phyloP scores from a whole-genome alignment of 2,888 invertebrate genomes.

The Orchesellides sinensis region DNA sequence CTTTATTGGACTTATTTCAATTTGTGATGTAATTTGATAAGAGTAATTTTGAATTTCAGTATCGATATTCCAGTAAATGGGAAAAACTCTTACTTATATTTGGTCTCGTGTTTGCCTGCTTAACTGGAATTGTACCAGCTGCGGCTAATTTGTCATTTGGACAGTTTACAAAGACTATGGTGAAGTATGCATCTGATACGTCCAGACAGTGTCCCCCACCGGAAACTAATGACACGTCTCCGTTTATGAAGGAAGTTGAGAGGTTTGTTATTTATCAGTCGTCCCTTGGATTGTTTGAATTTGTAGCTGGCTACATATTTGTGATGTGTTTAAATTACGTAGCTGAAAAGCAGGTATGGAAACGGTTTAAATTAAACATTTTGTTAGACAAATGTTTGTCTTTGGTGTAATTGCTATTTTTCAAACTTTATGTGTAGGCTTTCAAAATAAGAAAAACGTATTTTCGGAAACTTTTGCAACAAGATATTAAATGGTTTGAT shows the following conservation, averaged over 20 bases:
- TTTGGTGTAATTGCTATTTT: not conserved
- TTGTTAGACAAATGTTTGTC: too few species aligned
- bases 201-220: conserved; percentile 59
- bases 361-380: not conserved
- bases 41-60: conserved; percentile 41
- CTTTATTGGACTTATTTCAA: not conserved
- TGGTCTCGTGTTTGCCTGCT: conserved; percentile 7
- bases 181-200: conserved; percentile 57
- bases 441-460: conserved; percentile 76
- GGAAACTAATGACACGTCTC: conserved; percentile 39
- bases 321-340: conserved; percentile 69
- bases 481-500: conserved; percentile 77
- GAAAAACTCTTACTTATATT: conserved; percentile 51
- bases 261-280: conserved; percentile 62
- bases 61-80: conserved; percentile 56
- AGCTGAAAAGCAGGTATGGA: conserved; percentile 69
- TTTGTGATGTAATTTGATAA: too few species aligned
- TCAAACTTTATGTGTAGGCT: conserved; percentile 63
- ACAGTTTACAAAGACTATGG: conserved; percentile 68
- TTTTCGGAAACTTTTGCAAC: conserved; percentile 76
- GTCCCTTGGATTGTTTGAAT: conserved; percentile 45
- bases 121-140: conserved; percentile 59
- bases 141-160: conserved; percentile 67
- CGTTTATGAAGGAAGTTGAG: conserved; percentile 69
- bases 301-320: conserved; percentile 67